phyloP scores from a whole-genome alignment of 92 coral and sea anemone species.

The Micromussa lordhowensis region DNA sequence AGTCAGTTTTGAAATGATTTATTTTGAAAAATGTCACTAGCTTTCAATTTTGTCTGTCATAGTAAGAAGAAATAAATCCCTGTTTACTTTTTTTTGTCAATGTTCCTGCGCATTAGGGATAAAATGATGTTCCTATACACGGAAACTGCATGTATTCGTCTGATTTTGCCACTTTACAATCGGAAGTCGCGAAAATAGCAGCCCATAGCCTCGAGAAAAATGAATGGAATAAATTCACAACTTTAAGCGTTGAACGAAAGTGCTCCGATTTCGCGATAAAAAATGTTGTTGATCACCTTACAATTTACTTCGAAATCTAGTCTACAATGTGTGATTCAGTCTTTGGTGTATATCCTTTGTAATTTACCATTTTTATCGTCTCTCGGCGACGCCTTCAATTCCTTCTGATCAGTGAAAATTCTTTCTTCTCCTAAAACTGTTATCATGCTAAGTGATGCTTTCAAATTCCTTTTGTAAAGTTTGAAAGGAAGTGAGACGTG shows the following conservation, averaged over 20 bases:
- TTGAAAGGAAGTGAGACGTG: too few species aligned
- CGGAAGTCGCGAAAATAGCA: neutral
- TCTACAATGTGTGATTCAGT: neutral
- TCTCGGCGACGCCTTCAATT: neutral
- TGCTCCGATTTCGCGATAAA: neutral
- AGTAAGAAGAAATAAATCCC: neutral
- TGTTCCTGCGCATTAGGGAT: neutral
- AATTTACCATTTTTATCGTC: neutral
- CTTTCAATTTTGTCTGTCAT: neutral
- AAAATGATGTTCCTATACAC: neutral
- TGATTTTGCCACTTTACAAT: neutral
- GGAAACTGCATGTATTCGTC: neutral
- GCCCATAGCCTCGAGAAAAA: neutral
- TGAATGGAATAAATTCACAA: neutral
- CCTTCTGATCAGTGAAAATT: neutral
- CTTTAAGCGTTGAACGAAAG: neutral
- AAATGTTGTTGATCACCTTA: neutral
- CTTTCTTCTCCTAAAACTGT: neutral
- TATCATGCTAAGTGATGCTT: too few species aligned
- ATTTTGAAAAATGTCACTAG: neutral
- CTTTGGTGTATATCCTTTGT: neutral
- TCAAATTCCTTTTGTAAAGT: too few species aligned
- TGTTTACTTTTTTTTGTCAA: neutral
- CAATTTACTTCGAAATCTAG: neutral
- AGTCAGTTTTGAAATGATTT: neutral